Evolutionary conservation across 2,113 vertebrate genomes (phyloP).

Genomic region (Ia io): DNA sequence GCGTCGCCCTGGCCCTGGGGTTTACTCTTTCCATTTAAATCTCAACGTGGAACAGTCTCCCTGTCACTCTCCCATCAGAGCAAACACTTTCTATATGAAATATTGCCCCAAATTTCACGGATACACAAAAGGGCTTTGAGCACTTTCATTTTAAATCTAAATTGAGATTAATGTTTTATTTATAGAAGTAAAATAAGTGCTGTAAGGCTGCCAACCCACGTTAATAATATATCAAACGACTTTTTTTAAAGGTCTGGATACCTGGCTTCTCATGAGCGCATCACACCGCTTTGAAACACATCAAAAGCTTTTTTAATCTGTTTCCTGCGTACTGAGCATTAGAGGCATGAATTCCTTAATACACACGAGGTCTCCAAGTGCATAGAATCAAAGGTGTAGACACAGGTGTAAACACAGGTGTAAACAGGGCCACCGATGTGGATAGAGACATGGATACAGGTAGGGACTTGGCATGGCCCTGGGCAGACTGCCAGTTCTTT

Average conservation of each 20-base stretch:
- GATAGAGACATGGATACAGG: not conserved
- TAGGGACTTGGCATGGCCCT: not conserved
- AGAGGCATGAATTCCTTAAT: not conserved
- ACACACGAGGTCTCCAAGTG: not conserved
- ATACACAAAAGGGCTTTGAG: not conserved
- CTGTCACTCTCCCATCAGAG: not conserved
- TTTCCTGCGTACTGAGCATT: not conserved
- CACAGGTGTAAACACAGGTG: not conserved
- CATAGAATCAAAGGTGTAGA: not conserved
- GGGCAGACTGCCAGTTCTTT: not conserved
- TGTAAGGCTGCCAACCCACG: not conserved
- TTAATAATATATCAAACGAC: not conserved
- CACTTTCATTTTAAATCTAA: conserved; percentile 12
- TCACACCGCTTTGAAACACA: not conserved
- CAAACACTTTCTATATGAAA: not conserved
- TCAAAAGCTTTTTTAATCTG: not conserved
- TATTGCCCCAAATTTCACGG: not conserved
- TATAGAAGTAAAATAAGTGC: conserved; percentile 11
- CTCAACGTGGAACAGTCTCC: not conserved
- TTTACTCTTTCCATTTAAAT: conserved; percentile 5
- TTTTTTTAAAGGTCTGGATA: not conserved
- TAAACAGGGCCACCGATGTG: not conserved
- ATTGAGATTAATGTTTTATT: not conserved
- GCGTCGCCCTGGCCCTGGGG: not conserved
- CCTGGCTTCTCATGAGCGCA: not conserved